phyloP scores from a whole-genome alignment of 2,113 vertebrate genomes.

The Sula dactylatra region DNA sequence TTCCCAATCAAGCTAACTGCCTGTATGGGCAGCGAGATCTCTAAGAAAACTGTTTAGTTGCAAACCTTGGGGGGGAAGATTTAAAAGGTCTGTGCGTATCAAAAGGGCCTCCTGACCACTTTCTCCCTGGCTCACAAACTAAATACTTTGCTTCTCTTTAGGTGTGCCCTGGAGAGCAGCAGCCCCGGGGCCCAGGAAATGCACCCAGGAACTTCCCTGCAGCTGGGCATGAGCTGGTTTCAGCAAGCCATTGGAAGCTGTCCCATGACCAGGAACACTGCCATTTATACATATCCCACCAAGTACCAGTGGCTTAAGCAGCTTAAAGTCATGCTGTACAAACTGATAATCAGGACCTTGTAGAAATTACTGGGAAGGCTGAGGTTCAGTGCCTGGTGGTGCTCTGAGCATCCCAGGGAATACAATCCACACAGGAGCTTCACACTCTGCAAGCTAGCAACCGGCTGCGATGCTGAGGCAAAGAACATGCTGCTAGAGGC shows the following conservation, averaged over 20 bases:
- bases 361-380: not conserved
- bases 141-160: not conserved
- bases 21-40: not conserved
- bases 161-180: not conserved
- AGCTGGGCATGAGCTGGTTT: not conserved
- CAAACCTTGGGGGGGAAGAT: not conserved
- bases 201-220: not conserved
- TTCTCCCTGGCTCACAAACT: not conserved
- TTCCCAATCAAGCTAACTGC: not conserved
- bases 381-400: not conserved
- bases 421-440: fast-evolving
- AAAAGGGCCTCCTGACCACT: not conserved
- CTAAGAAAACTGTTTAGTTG: not conserved
- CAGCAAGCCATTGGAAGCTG: fast-evolving
- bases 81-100: not conserved
- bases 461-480: not conserved
- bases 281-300: not conserved
- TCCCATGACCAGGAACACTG: not conserved
- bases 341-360: not conserved
- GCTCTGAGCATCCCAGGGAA: not conserved
- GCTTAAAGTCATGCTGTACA: not conserved
- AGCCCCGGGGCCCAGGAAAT: not conserved
- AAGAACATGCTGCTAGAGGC: not conserved
- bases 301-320: not conserved
- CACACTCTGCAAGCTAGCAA: fast-evolving